phyloP scores from a whole-genome alignment of 2,113 vertebrate species.

The Ailurus styani region DNA sequence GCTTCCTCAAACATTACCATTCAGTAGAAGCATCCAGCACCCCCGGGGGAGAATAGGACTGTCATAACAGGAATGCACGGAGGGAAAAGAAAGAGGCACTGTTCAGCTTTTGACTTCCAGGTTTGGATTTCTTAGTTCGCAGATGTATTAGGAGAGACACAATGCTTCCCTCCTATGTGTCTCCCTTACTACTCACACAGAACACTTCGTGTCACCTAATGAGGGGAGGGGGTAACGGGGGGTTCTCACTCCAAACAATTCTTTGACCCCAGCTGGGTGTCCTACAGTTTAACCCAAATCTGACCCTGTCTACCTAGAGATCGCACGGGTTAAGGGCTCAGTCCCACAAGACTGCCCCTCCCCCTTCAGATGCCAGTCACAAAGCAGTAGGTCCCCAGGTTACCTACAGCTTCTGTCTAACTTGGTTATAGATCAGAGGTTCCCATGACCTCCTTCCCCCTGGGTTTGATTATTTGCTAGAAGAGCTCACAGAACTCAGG shows the following conservation, averaged over 20 bases:
- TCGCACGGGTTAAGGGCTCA: background rate
- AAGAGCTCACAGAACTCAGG: background rate
- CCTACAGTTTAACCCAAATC: background rate
- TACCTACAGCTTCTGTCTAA: background rate
- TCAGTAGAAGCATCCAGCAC: background rate
- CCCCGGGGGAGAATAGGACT: background rate
- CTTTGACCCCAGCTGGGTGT: background rate
- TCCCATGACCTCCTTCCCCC: background rate
- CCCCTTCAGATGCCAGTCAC: background rate
- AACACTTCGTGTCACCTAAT: background rate
- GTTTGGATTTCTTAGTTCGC: background rate
- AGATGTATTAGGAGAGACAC: background rate
- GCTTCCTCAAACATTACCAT: background rate
- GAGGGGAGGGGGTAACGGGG: background rate
- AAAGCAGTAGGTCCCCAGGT: background rate
- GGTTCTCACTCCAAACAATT: background rate
- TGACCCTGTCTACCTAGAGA: background rate
- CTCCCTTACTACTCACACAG: background rate
- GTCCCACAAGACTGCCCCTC: background rate
- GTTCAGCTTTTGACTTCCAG: background rate
- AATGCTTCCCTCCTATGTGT: background rate
- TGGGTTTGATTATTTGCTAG: background rate
- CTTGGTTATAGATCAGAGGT: background rate
- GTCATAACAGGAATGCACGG: background rate
- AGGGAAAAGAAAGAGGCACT: background rate